Evolutionary conservation across 2,113 vertebrate genomes (phyloP), one percentile per base, ranked within the genome.

Genomic region (Pelobates fuscus): DNA sequence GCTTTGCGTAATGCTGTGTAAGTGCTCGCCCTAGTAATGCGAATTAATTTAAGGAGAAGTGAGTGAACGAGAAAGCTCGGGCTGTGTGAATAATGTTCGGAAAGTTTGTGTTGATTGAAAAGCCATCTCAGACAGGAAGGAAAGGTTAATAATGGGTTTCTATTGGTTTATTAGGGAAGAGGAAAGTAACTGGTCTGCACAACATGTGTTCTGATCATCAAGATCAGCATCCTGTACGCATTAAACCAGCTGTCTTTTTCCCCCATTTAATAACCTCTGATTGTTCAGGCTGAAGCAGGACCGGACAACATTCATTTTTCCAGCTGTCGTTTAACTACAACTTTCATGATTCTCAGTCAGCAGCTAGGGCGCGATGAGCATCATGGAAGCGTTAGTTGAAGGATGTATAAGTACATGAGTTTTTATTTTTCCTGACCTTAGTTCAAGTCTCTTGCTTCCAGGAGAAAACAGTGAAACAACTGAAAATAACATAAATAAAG

Each of bases 31-130:
- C 52, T 29, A 57, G 67, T 58, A 57, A 58, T 69, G 29, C 29
- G 32, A 69, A 69, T 57, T 49, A 49, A 69, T 69, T 55, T 23
- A 8, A n/a, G 10, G 32, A 32, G 30, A 32, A 32, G 30, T 6
- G 32, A 37, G 32, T 10, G 32, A 37, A 37, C 5, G 32, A 37
- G 32, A 27, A 44, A 37, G 14, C 2, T 29, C 59, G 43, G 60
- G 37, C 23, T 27, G 32, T 44, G 29, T 43, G 55, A 58, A 29
- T 59, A 15, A 21, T 41, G n/a, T 8, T 8, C 15, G 55, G 32
- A 70, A 58, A 70, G 41, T 37, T 26, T 8, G 54, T 60, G 68
- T 20, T 71, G 69, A 60, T 61, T 0, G 55, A 46, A 71, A 71
- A 41, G 32, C 57, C 69, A 46, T 32, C 32, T 60, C 43, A 37